Base-by-base conservation (phyloP, 2,888 invertebrate genomes). In the Drosophila yooni region DNA sequence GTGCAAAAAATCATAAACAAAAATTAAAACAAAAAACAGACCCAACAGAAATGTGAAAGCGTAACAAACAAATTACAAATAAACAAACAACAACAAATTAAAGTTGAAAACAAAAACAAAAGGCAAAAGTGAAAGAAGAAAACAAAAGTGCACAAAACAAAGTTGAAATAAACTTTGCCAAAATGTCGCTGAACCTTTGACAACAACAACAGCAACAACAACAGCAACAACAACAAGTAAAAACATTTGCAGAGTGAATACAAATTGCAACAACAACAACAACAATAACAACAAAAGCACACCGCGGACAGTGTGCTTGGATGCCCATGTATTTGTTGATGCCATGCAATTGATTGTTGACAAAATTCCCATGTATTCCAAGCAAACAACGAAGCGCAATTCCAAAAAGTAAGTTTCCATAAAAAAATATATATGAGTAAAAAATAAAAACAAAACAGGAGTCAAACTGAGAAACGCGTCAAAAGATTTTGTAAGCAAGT, bases 281-380 rank as follows among this genome's bases (percentile, higher is more conserved):
- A 79, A 69, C 56, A 67, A 72, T 51, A 77, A 69, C 59, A 64
- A 64, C 76, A 77, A 61, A n/a, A 62, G 69, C 77, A 78, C 70
- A 74, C 57, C 54, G 65, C 65, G 66, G 48, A 71, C 63, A 67
- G 82, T 85, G 88, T 87, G 80, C 76, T 70, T 71, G 46, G 68
- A 75, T 81, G 81, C 71, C 61, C 72, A 86, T 76, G 84, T 82
- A 71, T 85, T 88, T 83, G 86, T 91, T 91, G 92, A 87, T 88
- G 87, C 92, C 89, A 92, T 92, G 93, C 92, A 92, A 93, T 91
- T 92, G 91, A 92, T 92, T 92, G 92, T 92, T 91, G 92, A 92
- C 92, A 92, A 92, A 93, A 92, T 92, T 92, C 92, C 92, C 93
- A 92, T 92, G 92, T 92, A 93, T 93, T 93, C 92, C 91, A 92